Evolutionary conservation across 2,888 invertebrate species (phyloP), one percentile per base, ranked within the genome.

Genomic region (Conus canariensis): DNA sequence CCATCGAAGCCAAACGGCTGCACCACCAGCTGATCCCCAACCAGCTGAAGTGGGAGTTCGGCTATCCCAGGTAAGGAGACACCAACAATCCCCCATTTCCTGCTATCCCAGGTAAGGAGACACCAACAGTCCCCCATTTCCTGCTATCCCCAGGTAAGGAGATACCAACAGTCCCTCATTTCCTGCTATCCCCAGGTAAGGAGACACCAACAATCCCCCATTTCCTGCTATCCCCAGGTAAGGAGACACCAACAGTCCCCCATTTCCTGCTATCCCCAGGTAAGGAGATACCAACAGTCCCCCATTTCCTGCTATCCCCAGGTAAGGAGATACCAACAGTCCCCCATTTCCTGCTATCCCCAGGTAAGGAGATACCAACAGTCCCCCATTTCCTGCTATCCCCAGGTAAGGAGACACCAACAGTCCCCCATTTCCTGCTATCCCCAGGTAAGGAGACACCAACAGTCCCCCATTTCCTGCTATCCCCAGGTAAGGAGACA

Each of bases 21-120:
- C 98, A 99, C 95, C 98, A 99, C 96, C 98, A 99, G 95, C 96
- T 98, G 82, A 97, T 97, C 91, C 98, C 98, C 0, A 98, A 98
- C 97, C 95, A 97, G 86, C 96, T 98, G 0, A 95, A 97, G 85
- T 98, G 98, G 94, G 98, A 98, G 96, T 97, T 97, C 94, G 97
- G 97, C n/a, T 97, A 98, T 88, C 97, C 45, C 96, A 97, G 96
- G 98, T 98, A 96, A 92, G 77, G 80, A 19, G 7, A 9, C n/a
- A 45, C 45, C 3, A 22, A 19, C 67, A 67, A 3, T 67, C 22
- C 67, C 16, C 14, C 16, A 67, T 45, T 67, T 67, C 45, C 45
- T 8, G 22, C 19, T 70, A n/a, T 10, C 74, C 4, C 25, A 59
- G 60, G 58, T 58, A 60, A 30, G 45, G 2, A 45, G 45, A 4